Evolutionary conservation across 2,113 vertebrate genomes (phyloP).

Genomic region (Gymnogyps californianus): DNA sequence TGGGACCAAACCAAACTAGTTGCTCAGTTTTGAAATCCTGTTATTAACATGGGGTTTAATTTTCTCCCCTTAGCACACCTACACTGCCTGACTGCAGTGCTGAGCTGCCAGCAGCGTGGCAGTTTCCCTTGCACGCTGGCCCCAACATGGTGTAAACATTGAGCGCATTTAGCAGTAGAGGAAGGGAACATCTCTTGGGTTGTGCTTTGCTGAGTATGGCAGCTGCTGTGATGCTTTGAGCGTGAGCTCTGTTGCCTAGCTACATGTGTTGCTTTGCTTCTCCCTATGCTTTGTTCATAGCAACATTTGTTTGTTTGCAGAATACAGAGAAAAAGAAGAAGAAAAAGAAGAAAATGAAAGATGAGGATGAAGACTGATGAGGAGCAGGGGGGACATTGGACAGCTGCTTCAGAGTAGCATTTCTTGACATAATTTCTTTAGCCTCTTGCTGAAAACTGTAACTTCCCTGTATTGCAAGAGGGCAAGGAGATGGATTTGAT

Average conservation of each 20-base stretch:
- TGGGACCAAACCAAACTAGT: neutral
- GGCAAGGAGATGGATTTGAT: neutral
- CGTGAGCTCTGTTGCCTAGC: neutral
- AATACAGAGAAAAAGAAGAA: slow-evolving; percentile 88
- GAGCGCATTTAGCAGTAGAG: neutral
- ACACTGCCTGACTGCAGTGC: neutral
- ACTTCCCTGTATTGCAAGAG: neutral
- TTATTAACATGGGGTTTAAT: neutral
- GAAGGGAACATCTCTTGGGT: neutral
- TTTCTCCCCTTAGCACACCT: neutral
- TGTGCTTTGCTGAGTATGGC: neutral
- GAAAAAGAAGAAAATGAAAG: slow-evolving; percentile 79
- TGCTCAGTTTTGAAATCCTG: neutral
- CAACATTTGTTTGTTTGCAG: slow-evolving; percentile 66
- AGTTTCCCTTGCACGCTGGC: neutral
- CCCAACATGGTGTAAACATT: neutral
- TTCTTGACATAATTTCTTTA: neutral
- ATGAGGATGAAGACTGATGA: slow-evolving; percentile 52
- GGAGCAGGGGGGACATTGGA: neutral
- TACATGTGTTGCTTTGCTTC: neutral
- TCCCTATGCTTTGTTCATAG: neutral
- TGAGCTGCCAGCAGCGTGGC: neutral
- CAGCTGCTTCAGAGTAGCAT: neutral
- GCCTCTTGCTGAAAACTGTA: neutral
- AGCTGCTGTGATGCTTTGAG: neutral